Percentiles rank a stretch among this genome's conserved stretches.
Conservation (phyloP, 2,888 invertebrate species). For the Phortica okadai region DNA sequence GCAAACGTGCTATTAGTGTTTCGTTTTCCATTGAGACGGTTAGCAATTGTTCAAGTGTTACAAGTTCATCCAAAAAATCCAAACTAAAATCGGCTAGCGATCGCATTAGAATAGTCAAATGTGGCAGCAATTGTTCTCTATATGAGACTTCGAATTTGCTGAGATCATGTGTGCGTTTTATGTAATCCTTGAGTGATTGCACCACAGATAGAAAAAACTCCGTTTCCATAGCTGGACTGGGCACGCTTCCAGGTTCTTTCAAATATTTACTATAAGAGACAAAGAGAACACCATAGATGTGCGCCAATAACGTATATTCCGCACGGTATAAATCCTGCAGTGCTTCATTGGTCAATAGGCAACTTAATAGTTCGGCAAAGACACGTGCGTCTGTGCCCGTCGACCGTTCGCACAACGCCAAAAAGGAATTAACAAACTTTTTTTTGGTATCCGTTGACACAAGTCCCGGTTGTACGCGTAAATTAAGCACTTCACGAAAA, state of each 20-base stretch:
- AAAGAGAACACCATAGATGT: conserved; percentile 59
- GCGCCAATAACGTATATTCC: conserved; percentile 56
- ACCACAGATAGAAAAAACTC: conserved; percentile 61
- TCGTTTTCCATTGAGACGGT: conserved; percentile 42
- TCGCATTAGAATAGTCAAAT: conserved; percentile 61
- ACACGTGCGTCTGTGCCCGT: conserved; percentile 13
- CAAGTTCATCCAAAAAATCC: conserved; percentile 65
- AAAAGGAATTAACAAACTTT: conserved; percentile 52
- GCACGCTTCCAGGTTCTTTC: not conserved
- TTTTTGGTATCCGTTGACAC: conserved; percentile 59
- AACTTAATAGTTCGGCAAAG: conserved; percentile 56
- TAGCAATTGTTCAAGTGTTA: conserved; percentile 61
- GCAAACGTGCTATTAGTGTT: conserved; percentile 42
- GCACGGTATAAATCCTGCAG: conserved; percentile 68
- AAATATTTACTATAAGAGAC: conserved; percentile 61
- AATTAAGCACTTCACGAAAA: conserved; percentile 51
- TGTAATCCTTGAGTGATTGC: conserved; percentile 57
- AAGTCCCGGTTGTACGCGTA: conserved; percentile 70
- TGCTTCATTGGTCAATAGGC: conserved; percentile 60
- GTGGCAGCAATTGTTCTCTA: conserved; percentile 46
- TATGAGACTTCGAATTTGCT: conserved; percentile 52
- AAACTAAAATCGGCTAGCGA: conserved; percentile 54
- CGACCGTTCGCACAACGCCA: conserved; percentile 23
- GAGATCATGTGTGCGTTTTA: conserved; percentile 58
- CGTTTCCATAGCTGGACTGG: conserved; percentile 52